phyloP scores from a whole-genome alignment of 2,888 invertebrate genomes.

The Erpobdella octoculata region DNA sequence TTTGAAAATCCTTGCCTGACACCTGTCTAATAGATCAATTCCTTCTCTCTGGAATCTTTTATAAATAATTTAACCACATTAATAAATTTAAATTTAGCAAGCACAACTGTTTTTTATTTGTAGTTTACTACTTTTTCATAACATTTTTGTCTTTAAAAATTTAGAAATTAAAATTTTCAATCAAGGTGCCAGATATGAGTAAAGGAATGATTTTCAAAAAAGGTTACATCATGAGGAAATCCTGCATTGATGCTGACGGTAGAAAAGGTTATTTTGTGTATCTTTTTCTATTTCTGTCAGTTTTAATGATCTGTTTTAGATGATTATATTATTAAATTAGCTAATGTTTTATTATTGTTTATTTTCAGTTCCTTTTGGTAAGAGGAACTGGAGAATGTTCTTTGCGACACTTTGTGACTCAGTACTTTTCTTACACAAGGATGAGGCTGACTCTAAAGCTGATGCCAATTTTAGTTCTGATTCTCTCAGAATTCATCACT shows the following conservation, averaged over 20 bases:
- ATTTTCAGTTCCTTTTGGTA: constrained; percentile 69
- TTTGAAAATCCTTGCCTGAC: too few relatives aligned
- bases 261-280: constrained; percentile 70
- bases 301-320: neutral
- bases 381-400: constrained; percentile 98
- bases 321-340: too few relatives aligned
- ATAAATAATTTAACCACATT: too few relatives aligned
- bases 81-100: too few relatives aligned
- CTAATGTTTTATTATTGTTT: too few relatives aligned
- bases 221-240: constrained; percentile 96
- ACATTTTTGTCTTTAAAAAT: too few relatives aligned
- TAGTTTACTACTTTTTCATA: too few relatives aligned
- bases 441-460: constrained; percentile 40
- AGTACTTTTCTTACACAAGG: constrained; percentile 85
- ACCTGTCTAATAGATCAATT: too few relatives aligned
- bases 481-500: constrained; percentile 78
- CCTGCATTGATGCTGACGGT: constrained; percentile 86
- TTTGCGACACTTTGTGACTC: constrained; percentile 91
- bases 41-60: too few relatives aligned
- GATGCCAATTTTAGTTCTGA: constrained; percentile 41
- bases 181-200: neutral
- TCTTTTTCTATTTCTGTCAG: neutral
- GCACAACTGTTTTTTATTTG: too few relatives aligned
- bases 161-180: too few relatives aligned
- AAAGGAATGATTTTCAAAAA: constrained; percentile 81